phyloP scores from a whole-genome alignment of 2,888 invertebrate genomes.

The Synergus laeviventris region DNA sequence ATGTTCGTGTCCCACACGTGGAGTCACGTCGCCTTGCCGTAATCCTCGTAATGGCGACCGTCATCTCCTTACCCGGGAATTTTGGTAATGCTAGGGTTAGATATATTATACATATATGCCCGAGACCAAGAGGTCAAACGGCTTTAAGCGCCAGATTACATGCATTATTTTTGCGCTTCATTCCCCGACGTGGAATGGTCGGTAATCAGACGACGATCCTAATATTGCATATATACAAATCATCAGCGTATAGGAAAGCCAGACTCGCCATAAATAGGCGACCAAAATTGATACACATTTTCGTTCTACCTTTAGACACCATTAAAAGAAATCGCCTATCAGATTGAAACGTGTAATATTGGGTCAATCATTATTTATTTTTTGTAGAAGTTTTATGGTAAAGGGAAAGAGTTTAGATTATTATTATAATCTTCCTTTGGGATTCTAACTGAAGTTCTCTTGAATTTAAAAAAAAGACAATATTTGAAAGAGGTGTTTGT shows the following conservation, averaged over 20 bases:
- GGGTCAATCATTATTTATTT: neutral
- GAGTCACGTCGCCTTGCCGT: conserved; percentile 64
- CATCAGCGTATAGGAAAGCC: conserved; percentile 48
- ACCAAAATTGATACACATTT: conserved; percentile 46
- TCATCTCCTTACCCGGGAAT: conserved; percentile 56
- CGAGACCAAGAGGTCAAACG: conserved; percentile 67
- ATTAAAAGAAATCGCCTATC: conserved; percentile 26
- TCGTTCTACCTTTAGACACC: neutral
- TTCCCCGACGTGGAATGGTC: conserved; percentile 60
- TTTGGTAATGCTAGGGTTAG: conserved; percentile 75
- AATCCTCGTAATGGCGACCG: conserved; percentile 64
- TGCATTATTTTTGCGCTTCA: conserved; percentile 72
- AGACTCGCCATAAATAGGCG: conserved; percentile 48
- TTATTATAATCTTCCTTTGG: neutral
- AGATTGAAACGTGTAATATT: neutral
- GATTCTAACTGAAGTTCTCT: too few relatives aligned
- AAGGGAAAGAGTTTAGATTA: neutral
- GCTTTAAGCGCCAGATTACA: conserved; percentile 70
- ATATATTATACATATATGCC: conserved; percentile 52
- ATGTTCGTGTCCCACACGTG: conserved; percentile 68
- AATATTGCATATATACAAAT: conserved; percentile 44
- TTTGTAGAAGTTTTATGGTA: neutral
- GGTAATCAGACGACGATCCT: conserved; percentile 60
- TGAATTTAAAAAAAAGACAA: too few relatives aligned
- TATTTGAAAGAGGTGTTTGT: too few relatives aligned